Percentiles rank a stretch among this genome's conserved stretches.
Conservation (phyloP, 2,888 invertebrate species). For the Epicampocera succincta region DNA sequence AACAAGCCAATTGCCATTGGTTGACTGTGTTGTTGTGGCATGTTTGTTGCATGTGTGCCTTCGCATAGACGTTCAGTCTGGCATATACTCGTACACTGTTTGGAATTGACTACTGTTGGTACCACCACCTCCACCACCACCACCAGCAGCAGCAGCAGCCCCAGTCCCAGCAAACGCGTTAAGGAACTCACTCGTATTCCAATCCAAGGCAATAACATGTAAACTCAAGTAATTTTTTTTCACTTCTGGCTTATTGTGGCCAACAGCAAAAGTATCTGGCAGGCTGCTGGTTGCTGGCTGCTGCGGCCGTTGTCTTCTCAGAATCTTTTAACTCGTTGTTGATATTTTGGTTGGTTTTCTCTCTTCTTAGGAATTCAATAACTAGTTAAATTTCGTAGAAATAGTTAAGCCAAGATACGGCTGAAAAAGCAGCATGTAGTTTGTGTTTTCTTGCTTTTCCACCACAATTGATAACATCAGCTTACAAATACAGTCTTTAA, state of each 20-base stretch:
- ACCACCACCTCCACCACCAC: not conserved
- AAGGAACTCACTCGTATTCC: conserved; percentile 14
- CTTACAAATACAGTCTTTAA: conserved; percentile 63
- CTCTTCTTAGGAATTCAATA: conserved; percentile 66
- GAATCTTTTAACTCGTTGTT: conserved; percentile 57
- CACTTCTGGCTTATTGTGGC: conserved; percentile 8
- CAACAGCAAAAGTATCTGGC: conserved; percentile 16
- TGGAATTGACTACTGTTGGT: conserved; percentile 65
- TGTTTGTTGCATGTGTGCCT: conserved; percentile 57
- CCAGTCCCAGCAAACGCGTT: not conserved
- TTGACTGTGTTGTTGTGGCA: conserved; percentile 40
- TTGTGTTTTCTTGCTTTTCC: conserved; percentile 15
- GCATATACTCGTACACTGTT: conserved; percentile 59
- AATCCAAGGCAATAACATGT: conserved; percentile 53
- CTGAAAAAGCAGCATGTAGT: conserved; percentile 61
- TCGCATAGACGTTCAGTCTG: conserved; percentile 72
- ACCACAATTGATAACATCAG: conserved; percentile 68
- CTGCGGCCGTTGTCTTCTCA: conserved; percentile 49
- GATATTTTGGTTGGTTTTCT: conserved; percentile 40
- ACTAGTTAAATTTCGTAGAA: conserved; percentile 69
- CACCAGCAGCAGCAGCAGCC: too few species aligned
- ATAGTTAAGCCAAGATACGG: conserved; percentile 61
- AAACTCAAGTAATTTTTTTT: conserved; percentile 55
- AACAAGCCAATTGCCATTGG: conserved; percentile 50
- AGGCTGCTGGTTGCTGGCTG: not conserved